A percentile compares a stretch with the other conserved stretches of the same genome.
Conservation (phyloP, 2,797 vertebrate genomes). For the Gadopsis bispinosus region DNA sequence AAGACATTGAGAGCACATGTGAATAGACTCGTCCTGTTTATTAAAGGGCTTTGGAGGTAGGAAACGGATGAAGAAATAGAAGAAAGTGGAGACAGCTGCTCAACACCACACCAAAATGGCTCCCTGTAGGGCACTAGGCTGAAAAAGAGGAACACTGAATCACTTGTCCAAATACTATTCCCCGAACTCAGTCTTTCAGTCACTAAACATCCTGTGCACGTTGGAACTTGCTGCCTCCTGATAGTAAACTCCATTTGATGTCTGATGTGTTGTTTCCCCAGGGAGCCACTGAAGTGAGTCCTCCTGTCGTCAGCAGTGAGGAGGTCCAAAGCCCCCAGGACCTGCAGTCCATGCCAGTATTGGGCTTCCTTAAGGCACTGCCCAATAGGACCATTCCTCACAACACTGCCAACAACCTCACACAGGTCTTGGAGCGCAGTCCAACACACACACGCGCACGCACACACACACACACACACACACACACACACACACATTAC, state of each 20-base stretch:
- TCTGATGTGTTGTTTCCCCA: slow-evolving; percentile 67
- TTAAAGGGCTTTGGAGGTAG: slow-evolving; percentile 61
- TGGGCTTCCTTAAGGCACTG: slow-evolving; percentile 83
- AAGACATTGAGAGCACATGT: slow-evolving; percentile 71
- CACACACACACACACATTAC: slow-evolving; percentile 24
- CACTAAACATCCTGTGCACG: slow-evolving; percentile 64
- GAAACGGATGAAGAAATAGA: slow-evolving; percentile 51
- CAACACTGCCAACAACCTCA: slow-evolving; percentile 88
- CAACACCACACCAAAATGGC: slow-evolving; percentile 54
- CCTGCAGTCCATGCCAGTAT: slow-evolving; percentile 45
- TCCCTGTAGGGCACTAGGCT: slow-evolving; percentile 57
- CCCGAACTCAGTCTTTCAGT: slow-evolving; percentile 35
- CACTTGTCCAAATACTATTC: slow-evolving; percentile 48
- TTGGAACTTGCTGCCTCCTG: slow-evolving; percentile 43
- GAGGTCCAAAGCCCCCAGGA: slow-evolving; percentile 67
- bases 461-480: slow-evolving; percentile 21
- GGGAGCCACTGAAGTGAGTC: slow-evolving; percentile 81
- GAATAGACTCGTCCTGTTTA: slow-evolving; percentile 60
- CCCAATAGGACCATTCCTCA: slow-evolving; percentile 83
- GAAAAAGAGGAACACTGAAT: slow-evolving; percentile 51
- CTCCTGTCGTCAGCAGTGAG: slow-evolving; percentile 77
- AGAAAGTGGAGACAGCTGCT: slow-evolving; percentile 69
- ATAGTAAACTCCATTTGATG: slow-evolving; percentile 43
- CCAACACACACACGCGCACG: slow-evolving; percentile 23
- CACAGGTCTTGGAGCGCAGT: slow-evolving; percentile 84